phyloP scores from a whole-genome alignment of 2,797 vertebrate genomes.

The Paratrypauchen microcephalus region DNA sequence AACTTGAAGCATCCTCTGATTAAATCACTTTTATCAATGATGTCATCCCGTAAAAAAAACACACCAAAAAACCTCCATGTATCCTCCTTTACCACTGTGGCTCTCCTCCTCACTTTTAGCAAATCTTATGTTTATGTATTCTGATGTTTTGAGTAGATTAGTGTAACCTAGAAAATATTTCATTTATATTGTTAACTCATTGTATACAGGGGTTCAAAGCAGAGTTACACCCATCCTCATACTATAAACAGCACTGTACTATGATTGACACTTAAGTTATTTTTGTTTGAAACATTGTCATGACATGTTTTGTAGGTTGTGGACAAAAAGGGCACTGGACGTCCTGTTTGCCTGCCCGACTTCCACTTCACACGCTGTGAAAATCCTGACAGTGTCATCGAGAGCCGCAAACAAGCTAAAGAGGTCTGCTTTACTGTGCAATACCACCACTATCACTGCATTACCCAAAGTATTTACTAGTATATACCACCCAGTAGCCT shows the following conservation, averaged over 20 bases:
- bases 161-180: neutral
- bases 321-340: constrained; percentile 36
- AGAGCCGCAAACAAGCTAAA: constrained; percentile 63
- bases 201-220: neutral
- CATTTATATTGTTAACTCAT: neutral
- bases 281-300: constrained; percentile 7
- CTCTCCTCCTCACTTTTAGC: too few species aligned
- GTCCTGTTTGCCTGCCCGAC: constrained; percentile 27
- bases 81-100: too few species aligned
- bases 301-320: constrained; percentile 56
- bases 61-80: neutral
- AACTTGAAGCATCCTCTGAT: neutral
- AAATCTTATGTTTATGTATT: too few species aligned
- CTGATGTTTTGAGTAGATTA: too few species aligned
- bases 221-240: neutral
- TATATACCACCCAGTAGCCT: too few species aligned
- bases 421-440: constrained; percentile 35
- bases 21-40: neutral
- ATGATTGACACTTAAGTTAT: neutral
- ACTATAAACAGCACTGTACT: neutral
- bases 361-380: constrained; percentile 25
- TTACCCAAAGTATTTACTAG: too few species aligned
- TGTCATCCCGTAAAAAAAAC: neutral
- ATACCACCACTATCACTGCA: too few species aligned
- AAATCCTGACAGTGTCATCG: constrained; percentile 31